phyloP scores from a whole-genome alignment of 2,888 invertebrate species.

The Adineta ricciae region DNA sequence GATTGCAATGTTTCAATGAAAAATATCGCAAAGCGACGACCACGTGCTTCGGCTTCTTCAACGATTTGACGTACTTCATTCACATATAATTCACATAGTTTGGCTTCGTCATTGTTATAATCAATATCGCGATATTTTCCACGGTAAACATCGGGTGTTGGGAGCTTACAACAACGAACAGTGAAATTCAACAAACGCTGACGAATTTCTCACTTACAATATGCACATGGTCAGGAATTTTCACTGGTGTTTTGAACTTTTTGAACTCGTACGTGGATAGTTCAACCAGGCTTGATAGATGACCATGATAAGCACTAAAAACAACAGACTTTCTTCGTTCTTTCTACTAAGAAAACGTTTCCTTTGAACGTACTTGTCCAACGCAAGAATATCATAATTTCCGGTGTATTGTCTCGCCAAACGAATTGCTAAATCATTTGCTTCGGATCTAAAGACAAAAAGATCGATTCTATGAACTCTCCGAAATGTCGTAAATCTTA shows the following conservation, averaged over 20 bases:
- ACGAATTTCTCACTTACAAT: slow-evolving; percentile 44
- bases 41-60: slow-evolving; percentile 53
- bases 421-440: slow-evolving; percentile 87
- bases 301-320: slow-evolving; percentile 93
- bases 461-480: not conserved
- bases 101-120: slow-evolving; percentile 55
- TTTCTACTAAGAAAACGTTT: not conserved
- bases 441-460: slow-evolving; percentile 64
- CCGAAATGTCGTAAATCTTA: slow-evolving; percentile 39
- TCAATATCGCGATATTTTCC: slow-evolving; percentile 69
- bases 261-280: slow-evolving; percentile 97
- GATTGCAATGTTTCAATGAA: slow-evolving; percentile 90
- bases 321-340: slow-evolving; percentile 35
- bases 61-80: slow-evolving; percentile 63
- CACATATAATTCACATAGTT: slow-evolving; percentile 70
- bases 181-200: not conserved
- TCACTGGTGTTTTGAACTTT: slow-evolving; percentile 64
- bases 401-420: slow-evolving; percentile 77
- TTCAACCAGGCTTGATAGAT: slow-evolving; percentile 84
- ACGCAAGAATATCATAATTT: slow-evolving; percentile 74
- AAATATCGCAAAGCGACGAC: slow-evolving; percentile 70
- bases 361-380: slow-evolving; percentile 80
- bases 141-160: slow-evolving; percentile 82
- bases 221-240: slow-evolving; percentile 53
- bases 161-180: slow-evolving; percentile 63